Evolutionary conservation across 2,113 vertebrate species (phyloP), one percentile per base, ranked within the genome.

Genomic region (Meleagris gallopavo): DNA sequence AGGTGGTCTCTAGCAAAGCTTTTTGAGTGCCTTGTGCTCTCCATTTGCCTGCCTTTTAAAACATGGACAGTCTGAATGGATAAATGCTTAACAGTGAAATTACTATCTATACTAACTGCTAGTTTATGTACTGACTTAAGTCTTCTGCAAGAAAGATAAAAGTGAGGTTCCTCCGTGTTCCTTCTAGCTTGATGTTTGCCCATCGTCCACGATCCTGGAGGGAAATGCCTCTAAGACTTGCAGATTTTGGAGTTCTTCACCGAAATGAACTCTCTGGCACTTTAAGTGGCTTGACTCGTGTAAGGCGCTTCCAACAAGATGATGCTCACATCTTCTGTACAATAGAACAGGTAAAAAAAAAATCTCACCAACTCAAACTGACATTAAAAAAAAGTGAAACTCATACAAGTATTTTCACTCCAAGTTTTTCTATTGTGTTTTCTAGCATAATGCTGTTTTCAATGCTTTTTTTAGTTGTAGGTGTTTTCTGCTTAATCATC

Each of bases 261-360:
- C 98, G 99, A 72, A 99, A 99, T 7, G 99, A 99, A 54, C 98
- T 99, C n/a, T 99, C 98, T 0, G 99, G 98, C 40, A 97, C 98
- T 4, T 95, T 99, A 25, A 99, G 98, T 1, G 99, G 99, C 48
- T 97, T 99, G 85, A 99, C 98, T 61, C 97, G 98, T 57, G 99
- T 99, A 2, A 97, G 99, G 1, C 98, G 99, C 45, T 99, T 99
- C 97, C 98, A 99, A 65, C 99, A 99, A 96, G 99, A 99, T 13
- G 99, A 99, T 9, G 99, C 99, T 21, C 99, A 99, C 96, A 99
- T 99, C 94, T 99, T 99, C 96, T 99, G 99, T 96, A 97, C 97
- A 0, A 98, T 99, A 97, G 99, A 99, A 71, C 99, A 99, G 99
- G 99, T 99, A 27, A 80, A 48, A 52, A 41, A 30, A 40, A 40